These are phyloP conservation scores for Mechanitis messenoides DNA, from an alignment of 2,888 invertebrate genomes.

Conservation along the genomic window DNA sequence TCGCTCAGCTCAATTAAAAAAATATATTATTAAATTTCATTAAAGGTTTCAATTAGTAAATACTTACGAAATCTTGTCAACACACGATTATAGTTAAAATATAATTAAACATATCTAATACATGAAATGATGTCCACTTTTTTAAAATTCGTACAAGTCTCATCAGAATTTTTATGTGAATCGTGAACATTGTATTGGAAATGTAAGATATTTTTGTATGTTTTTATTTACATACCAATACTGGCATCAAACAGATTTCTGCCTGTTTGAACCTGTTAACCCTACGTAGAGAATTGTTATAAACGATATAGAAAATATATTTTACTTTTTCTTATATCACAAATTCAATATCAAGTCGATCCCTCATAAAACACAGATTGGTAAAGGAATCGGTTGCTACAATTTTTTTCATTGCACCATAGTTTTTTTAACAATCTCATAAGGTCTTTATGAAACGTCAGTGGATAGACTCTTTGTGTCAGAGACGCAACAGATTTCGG, in stretches of 20 bases:
- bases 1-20: too few species aligned
- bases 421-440: background rate
- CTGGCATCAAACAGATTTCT: constrained; percentile 28
- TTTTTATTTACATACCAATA: constrained; percentile 32
- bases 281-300: constrained; percentile 19
- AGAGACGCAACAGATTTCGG: background rate
- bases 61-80: background rate
- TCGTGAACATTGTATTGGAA: constrained; percentile 19
- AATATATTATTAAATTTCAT: too few species aligned
- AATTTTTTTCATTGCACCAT: constrained; percentile 33
- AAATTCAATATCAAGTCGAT: constrained; percentile 34
- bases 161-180: constrained; percentile 2
- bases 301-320: constrained; percentile 20
- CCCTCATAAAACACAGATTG: constrained; percentile 38
- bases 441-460: background rate
- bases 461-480: background rate
- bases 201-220: constrained; percentile 27
- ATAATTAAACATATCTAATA: too few species aligned
- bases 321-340: constrained; percentile 24
- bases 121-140: too few species aligned
- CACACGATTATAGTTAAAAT: too few species aligned
- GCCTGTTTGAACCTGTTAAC: constrained; percentile 26
- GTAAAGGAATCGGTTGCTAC: constrained; percentile 30
- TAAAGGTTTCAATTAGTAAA: background rate
- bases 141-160: too few species aligned